These are phyloP conservation scores for Tyto alba DNA, from an alignment of 2,113 vertebrate species.

Conservation along the genomic window DNA sequence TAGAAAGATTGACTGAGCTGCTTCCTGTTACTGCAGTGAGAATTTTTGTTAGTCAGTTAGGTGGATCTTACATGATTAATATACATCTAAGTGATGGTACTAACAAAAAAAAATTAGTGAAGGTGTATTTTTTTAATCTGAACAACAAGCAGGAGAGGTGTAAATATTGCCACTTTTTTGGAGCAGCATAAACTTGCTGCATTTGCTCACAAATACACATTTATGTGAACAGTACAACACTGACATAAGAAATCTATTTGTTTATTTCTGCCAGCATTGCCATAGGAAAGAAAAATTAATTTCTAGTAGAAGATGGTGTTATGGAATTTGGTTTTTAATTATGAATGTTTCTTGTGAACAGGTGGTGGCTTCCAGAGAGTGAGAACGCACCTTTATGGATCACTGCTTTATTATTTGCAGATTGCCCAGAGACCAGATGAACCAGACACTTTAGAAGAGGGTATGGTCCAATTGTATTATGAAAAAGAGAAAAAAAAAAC, in stretches of 20 bases:
- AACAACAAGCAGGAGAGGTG: neutral
- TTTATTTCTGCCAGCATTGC: neutral
- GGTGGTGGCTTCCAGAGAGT: constrained; percentile 96
- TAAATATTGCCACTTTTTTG: neutral
- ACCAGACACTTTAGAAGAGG: constrained; percentile 92
- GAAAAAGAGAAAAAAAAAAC: neutral
- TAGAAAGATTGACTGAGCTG: neutral
- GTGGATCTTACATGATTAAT: neutral
- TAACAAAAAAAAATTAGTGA: neutral
- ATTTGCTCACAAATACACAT: neutral
- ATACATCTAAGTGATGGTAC: neutral
- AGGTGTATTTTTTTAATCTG: neutral
- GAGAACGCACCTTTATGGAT: constrained; percentile 91
- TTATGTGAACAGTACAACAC: neutral
- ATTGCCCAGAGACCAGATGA: constrained; percentile 97
- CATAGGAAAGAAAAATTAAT: neutral
- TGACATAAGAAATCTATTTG: neutral
- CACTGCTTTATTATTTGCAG: constrained; percentile 94
- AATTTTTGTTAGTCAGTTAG: neutral
- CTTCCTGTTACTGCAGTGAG: neutral
- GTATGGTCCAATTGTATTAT: constrained; percentile 58
- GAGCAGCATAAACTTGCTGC: neutral
- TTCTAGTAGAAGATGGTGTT: neutral
- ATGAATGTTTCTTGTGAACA: constrained; percentile 31
- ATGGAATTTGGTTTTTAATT: neutral